Base-by-base conservation (phyloP, 2,888 invertebrate genomes). In the Carabus problematicus region DNA sequence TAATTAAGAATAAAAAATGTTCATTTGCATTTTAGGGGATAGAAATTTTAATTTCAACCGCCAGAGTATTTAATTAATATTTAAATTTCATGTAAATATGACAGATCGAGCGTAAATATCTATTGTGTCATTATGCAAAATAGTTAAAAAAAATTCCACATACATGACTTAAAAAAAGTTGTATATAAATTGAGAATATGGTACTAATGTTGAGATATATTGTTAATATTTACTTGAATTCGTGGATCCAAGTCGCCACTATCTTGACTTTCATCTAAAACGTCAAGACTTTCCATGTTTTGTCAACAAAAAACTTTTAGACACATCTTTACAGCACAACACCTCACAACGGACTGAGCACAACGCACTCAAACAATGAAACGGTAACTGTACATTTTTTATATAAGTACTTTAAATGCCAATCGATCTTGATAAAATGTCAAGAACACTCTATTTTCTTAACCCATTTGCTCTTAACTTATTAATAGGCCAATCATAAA, bases 171-270 rank as follows among this genome's bases (percentile, higher is more conserved):
- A 74, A 40, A 41, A 68, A 58, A 59, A 66, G 45, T 52, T 59
- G 56, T 55, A 71, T 18, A 52, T 14, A 70, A 71, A 47, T 52
- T 52, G 16, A 72, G 59, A 71, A 78, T 55, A 52, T 49, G 12
- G 52, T 14, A 9, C 9, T 52, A 14, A 12, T 52, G 12, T 52
- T 1, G 2, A 45, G n/a, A 47, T 2, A 47, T 47, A 52, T 52
- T 41, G 52, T 41, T 45, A 49, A 64, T 45, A 69, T 64, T 73
- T 77, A 84, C 85, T 81, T 84, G 84, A 74, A 85, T 84, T 70
- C 85, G 79, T 67, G 85, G 85, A 76, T 85, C 85, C 76, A 85
- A 76, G 70, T 82, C 82, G 71, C 79, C 81, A 71, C 82, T 81
- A 75, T 77, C 78, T 75, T 80, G 81, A 75, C 74, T 74, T 54